These are phyloP conservation scores for Agrotis clavis DNA, from an alignment of 2,888 invertebrate species.

Conservation along the genomic window DNA sequence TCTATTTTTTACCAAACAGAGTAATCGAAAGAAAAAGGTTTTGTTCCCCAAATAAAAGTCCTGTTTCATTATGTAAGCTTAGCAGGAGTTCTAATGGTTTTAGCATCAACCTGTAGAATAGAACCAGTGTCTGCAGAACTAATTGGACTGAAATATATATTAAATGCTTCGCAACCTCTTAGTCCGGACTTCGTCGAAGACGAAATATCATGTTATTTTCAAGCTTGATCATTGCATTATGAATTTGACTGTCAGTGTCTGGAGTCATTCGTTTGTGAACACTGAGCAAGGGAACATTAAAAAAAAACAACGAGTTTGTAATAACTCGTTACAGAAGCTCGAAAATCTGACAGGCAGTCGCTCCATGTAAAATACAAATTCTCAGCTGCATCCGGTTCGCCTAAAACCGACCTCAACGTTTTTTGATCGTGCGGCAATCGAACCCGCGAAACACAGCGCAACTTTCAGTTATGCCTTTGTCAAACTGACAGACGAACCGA, in stretches of 20 bases:
- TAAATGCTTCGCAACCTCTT: constrained; percentile 21
- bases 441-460: too few relatives aligned
- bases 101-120: constrained; percentile 36
- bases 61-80: constrained; percentile 6
- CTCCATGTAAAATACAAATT: too few relatives aligned
- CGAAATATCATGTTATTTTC: constrained; percentile 11
- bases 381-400: too few relatives aligned
- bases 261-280: not conserved
- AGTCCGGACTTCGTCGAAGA: constrained; percentile 5
- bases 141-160: constrained; percentile 55
- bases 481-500: too few relatives aligned
- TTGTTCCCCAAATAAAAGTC: not conserved
- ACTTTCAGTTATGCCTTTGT: too few relatives aligned
- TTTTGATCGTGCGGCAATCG: too few relatives aligned
- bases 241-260: not conserved
- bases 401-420: too few relatives aligned
- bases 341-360: too few relatives aligned
- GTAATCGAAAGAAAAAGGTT: not conserved
- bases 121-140: constrained; percentile 38
- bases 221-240: not conserved
- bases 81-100: constrained; percentile 8
- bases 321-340: too few relatives aligned
- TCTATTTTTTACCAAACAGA: not conserved
- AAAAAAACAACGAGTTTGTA: too few relatives aligned
- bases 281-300: too few relatives aligned